Conservation (phyloP, 1,140 invertebrate species). For the Diuraphis noxia region DNA sequence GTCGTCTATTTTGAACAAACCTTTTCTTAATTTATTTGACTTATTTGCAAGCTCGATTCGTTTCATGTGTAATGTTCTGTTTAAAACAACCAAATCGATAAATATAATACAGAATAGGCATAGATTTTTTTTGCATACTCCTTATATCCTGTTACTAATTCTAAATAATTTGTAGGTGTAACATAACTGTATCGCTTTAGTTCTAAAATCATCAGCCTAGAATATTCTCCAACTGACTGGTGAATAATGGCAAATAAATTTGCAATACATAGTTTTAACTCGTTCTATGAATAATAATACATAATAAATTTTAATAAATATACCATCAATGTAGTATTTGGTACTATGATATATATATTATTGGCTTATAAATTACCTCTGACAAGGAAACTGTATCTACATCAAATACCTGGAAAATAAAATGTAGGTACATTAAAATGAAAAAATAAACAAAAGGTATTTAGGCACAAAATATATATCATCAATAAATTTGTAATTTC, state of each 20-base stretch:
- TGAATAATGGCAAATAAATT: conserved; percentile 76
- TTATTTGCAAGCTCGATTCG: conserved; percentile 70
- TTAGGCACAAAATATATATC: background rate
- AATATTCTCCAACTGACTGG: conserved; percentile 72
- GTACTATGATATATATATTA: too few relatives aligned
- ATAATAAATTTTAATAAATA: background rate
- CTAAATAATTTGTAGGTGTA: conserved; percentile 82
- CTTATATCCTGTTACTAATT: conserved; percentile 80
- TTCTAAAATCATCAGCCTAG: conserved; percentile 72
- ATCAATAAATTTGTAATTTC: background rate
- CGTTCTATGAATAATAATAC: conserved; percentile 50
- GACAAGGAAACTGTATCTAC: background rate
- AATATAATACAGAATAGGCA: background rate
- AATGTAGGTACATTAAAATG: too few relatives aligned
- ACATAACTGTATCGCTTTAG: conserved; percentile 83
- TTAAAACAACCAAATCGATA: conserved; percentile 39
- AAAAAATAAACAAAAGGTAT: background rate
- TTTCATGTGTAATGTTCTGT: conserved; percentile 74
- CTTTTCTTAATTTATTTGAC: conserved; percentile 74
- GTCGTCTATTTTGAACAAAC: conserved; percentile 78
- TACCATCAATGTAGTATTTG: background rate
- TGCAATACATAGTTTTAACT: conserved; percentile 54
- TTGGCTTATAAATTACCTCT: background rate
- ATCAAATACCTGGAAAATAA: background rate
- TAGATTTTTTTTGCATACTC: conserved; percentile 62